Evolutionary conservation across 2,888 invertebrate species (phyloP), one percentile per base, ranked within the genome.

Genomic region (Hirtodrosophila duncani): DNA sequence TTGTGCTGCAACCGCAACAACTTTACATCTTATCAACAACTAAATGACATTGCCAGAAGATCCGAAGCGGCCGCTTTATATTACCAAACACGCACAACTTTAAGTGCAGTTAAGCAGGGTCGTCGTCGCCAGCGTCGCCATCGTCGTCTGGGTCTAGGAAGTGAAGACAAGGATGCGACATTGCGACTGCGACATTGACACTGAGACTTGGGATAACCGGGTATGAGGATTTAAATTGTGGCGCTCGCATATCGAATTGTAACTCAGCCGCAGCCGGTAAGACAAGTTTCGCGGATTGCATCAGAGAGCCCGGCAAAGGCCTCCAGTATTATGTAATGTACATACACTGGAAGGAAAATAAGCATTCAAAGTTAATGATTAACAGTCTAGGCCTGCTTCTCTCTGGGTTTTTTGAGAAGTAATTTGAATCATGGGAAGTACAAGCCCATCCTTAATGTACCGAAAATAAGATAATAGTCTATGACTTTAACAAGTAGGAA

Each of bases 161-260:
- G 49, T 49, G 49, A 34, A 37, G 30, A 38, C 37, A 14, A n/a
- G n/a, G n/a, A n/a, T n/a, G n/a, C n/a, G n/a, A n/a, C n/a, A n/a
- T n/a, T n/a, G n/a, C n/a, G n/a, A 37, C 34, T 58, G 39, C 74
- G 75, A 75, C 75, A 80, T 80, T 75, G 81, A 75, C 81, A 80
- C 78, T 78, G 80, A n/a, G n/a, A n/a, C n/a, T n/a, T n/a, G n/a
- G n/a, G n/a, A n/a, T n/a, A n/a, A n/a, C n/a, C n/a, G n/a, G n/a
- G n/a, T n/a, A n/a, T n/a, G n/a, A 77, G 66, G 63, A 74, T 77
- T 78, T 77, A 63, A 77, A 77, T 77, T 67, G 78, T 80, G 78
- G 80, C 80, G 75, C 74, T 75, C 69, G 77, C 80, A 46, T 80
- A 79, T 80, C 70, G 74, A 74, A 56, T 56, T 38, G 56, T 61